Evolutionary conservation across 2,888 invertebrate genomes (phyloP).

Genomic region (Cataglyphis rosenhaueri): DNA sequence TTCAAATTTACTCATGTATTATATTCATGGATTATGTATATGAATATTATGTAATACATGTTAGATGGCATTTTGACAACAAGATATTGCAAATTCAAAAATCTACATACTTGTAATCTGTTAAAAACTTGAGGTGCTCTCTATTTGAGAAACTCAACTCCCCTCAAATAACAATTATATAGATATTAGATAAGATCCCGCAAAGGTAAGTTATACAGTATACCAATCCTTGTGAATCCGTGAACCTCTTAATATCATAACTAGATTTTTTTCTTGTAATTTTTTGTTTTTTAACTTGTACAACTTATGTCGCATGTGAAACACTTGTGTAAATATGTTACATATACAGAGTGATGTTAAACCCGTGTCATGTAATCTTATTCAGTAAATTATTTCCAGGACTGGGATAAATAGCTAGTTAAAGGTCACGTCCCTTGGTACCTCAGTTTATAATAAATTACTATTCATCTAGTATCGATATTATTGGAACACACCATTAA

Average conservation of each 20-base stretch:
- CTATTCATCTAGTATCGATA: slow-evolving; percentile 67
- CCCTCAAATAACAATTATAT: slow-evolving; percentile 32
- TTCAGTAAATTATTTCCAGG: slow-evolving; percentile 63
- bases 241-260: slow-evolving; percentile 53
- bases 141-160: slow-evolving; percentile 12
- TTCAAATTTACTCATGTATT: slow-evolving; percentile 63
- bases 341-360: slow-evolving; percentile 59
- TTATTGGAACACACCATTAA: slow-evolving; percentile 70
- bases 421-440: slow-evolving; percentile 70
- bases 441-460: slow-evolving; percentile 70
- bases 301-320: slow-evolving; percentile 46
- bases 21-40: slow-evolving; percentile 66
- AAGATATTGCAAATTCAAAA: slow-evolving; percentile 58
- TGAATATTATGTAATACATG: slow-evolving; percentile 68
- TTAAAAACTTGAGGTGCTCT: slow-evolving; percentile 44
- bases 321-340: slow-evolving; percentile 62
- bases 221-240: slow-evolving; percentile 41
- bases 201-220: slow-evolving; percentile 50
- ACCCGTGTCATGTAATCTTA: slow-evolving; percentile 56
- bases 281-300: slow-evolving; percentile 50
- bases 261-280: slow-evolving; percentile 47
- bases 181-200: slow-evolving; percentile 39
- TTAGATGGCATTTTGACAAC: slow-evolving; percentile 63
- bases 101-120: slow-evolving; percentile 31
- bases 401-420: slow-evolving; percentile 66